Evolutionary conservation across 2,797 vertebrate genomes (phyloP), one percentile per base, ranked within the genome.

Genomic region (Carapus acus): DNA sequence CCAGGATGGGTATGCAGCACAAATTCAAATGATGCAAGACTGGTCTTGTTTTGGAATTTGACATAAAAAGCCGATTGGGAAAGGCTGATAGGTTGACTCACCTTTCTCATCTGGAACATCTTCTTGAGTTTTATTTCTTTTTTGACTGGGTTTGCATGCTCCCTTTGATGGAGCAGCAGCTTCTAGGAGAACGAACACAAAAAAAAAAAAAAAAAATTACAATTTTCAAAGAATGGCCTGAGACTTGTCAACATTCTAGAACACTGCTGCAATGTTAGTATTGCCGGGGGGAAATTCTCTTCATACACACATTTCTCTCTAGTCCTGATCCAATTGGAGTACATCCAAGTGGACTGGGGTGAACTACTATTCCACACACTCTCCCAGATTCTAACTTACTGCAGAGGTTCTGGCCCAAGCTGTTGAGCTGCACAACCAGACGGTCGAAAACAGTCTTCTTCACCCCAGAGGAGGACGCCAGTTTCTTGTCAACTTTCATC

Each of bases 401-500:
- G 68, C 72, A 77, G 3, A 88, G 61, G 8, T 90, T 82, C 49
- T 81, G 82, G 40, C 85, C 85, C 9, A 87, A 80, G 57, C 85
- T 91, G 65, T 89, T 88, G 48, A 94, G 54, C 42, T 90, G 89
- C 45, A n/a, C 56, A 54, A 86, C 90, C 1, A 94, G 83, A 3
- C 91, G 76, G 49, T 92, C 89, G 75, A 94, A 90, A 59, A 92
- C 78, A 31, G 83, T 24, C 65, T 88, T 93, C 77, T 89, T 92
- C 8, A 90, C 88, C 22, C 91, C 89, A 2, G 89, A 87, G 1
- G 76, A 67, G 20, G 84, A 63, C 38, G 85, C n/a, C 75, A 93
- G 83, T 76, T 92, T 93, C 83, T 84, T 91, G 68, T 93, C 89
- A 67, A 90, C 87, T 80, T 88, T 89, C 29, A 92, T 58, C 77